A percentile compares a stretch with the other conserved stretches of the same genome.
Evolutionary conservation across 1,140 invertebrate species (phyloP).

Genomic region (Delia radicum): DNA sequence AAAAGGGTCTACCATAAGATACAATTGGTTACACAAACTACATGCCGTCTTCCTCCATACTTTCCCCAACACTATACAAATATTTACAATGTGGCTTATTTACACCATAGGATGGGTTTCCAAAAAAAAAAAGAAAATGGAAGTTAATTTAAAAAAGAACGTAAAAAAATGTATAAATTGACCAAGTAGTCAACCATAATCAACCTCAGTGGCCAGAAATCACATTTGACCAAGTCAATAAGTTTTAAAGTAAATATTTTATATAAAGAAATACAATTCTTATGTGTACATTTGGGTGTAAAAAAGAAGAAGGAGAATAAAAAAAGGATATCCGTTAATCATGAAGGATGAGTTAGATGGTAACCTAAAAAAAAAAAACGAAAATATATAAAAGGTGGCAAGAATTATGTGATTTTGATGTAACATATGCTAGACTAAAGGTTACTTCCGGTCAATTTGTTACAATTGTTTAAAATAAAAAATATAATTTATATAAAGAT

Average conservation of each 20-base stretch:
- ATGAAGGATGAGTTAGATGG: neutral
- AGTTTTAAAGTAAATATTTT: constrained; percentile 20
- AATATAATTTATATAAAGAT: neutral
- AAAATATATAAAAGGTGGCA: constrained; percentile 11
- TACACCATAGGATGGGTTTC: neutral
- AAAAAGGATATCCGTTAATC: constrained; percentile 18
- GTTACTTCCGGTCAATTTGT: constrained; percentile 23
- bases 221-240: constrained; percentile 18
- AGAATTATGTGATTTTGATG: constrained; percentile 3
- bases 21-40: neutral
- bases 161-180: constrained; percentile 4
- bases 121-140: neutral
- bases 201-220: constrained; percentile 22
- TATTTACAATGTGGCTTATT: constrained; percentile 22
- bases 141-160: constrained; percentile 6
- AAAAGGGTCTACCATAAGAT: constrained; percentile 13
- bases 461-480: neutral
- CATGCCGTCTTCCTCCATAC: neutral
- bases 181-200: constrained; percentile 20
- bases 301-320: neutral
- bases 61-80: neutral
- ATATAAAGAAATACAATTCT: neutral
- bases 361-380: neutral
- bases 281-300: neutral
- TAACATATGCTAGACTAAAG: constrained; percentile 20